Evolutionary conservation across 2,888 invertebrate species (phyloP), one percentile per base, ranked within the genome.

Genomic region (Octodonta nipae): DNA sequence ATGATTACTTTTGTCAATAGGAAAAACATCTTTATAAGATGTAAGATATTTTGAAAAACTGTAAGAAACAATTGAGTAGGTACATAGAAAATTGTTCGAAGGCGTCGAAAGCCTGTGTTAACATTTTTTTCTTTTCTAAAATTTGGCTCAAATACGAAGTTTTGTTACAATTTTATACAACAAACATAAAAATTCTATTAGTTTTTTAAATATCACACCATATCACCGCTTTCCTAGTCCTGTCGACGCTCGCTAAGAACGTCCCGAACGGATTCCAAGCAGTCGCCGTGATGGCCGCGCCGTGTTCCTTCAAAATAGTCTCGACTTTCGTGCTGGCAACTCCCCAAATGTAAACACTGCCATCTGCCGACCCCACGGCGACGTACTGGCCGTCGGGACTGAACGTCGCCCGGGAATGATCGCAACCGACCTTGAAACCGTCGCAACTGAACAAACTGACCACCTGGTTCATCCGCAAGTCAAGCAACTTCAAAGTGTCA

Each of bases 351-450:
- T 78, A 93, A 31, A 92, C 75, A 11, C 79, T 71, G 14, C 96
- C 95, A 63, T 96, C 93, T 1, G 79, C 73, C 5, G 89, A 88
- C 16, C 98, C 98, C 31, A 86, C 91, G 5, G 89, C 79, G 28
- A 89, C 76, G 60, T 87, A 82, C 43, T 82, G 76, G 5, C 82
- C 87, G 58, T 86, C 86, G 17, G 89, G 87, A 50, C 92, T 92
- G 62, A 93, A 92, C 30, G 82, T 77, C 8, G 91, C 91, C 49
- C 93, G 71, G 15, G 88, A 75, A 80, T 86, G 93, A 67, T 96
- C 95, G 66, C 86, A 88, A 40, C 87, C 86, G 39, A 93, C 83
- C 67, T 89, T 89, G 66, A 96, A 96, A 36, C 84, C 81, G 51
- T 96, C 95, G 57, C 85, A 83, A 61, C 93, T 93, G 67, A 26